Percentiles rank a stretch among this genome's conserved stretches.
These are phyloP conservation scores for Cataglyphis hispanica DNA, from an alignment of 1,140 invertebrate genomes.

Conservation along the genomic window DNA sequence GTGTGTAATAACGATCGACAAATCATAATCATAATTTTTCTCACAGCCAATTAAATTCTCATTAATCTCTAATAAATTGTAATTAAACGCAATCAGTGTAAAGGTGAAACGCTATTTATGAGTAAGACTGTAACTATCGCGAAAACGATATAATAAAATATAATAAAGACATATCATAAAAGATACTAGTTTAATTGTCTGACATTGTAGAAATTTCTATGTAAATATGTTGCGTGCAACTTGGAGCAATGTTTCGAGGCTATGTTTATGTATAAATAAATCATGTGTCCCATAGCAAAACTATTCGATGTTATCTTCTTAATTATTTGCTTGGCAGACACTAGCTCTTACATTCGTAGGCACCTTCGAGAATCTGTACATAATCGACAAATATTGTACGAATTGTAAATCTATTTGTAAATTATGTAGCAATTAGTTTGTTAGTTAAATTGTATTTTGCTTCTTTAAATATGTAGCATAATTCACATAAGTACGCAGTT, in stretches of 20 bases:
- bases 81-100: slow-evolving; percentile 67
- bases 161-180: slow-evolving; percentile 86
- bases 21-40: slow-evolving; percentile 63
- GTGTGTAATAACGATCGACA: slow-evolving; percentile 63
- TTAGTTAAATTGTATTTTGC: slow-evolving; percentile 72
- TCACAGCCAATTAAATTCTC: slow-evolving; percentile 59
- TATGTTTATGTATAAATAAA: slow-evolving; percentile 62
- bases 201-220: slow-evolving; percentile 85
- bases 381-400: slow-evolving; percentile 67
- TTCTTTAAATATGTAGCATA: slow-evolving; percentile 52
- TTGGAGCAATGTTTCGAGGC: slow-evolving; percentile 72
- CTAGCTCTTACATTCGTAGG: slow-evolving; percentile 52
- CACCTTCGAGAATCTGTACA: slow-evolving; percentile 61
- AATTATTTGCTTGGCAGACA: slow-evolving; percentile 57
- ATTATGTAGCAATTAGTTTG: slow-evolving; percentile 77
- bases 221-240: slow-evolving; percentile 83
- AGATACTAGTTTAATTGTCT: slow-evolving; percentile 85
- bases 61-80: slow-evolving; percentile 63
- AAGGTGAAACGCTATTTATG: slow-evolving; percentile 76
- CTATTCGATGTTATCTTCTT: slow-evolving; percentile 43
- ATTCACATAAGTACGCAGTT: slow-evolving; percentile 31
- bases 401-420: slow-evolving; percentile 80
- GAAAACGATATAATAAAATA: slow-evolving; percentile 82
- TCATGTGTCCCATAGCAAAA: slow-evolving; percentile 48
- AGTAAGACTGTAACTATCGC: slow-evolving; percentile 82